Percentiles rank a stretch among this genome's conserved stretches.
Conservation (phyloP, 2,113 vertebrate genomes). For the Notothenia coriiceps region DNA sequence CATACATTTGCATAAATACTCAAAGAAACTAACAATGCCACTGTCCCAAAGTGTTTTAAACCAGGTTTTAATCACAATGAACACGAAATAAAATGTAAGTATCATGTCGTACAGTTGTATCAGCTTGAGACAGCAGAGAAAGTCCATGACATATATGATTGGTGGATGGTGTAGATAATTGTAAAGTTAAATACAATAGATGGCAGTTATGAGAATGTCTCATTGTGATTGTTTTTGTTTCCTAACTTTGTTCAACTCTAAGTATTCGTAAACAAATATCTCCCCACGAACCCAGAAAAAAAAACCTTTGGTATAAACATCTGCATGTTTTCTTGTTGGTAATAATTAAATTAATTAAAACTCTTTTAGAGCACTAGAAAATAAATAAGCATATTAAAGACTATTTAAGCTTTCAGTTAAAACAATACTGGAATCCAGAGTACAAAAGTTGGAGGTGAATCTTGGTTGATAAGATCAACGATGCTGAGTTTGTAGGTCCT, state of each 20-base stretch:
- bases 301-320: slow-evolving; percentile 40
- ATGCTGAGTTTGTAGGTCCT: slow-evolving; percentile 54
- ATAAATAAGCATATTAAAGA: slow-evolving; percentile 64
- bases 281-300: neutral
- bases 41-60: slow-evolving; percentile 37
- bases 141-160: slow-evolving; percentile 26
- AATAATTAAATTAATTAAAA: slow-evolving; percentile 53
- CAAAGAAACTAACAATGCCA: slow-evolving; percentile 53
- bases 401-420: slow-evolving; percentile 70
- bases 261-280: slow-evolving; percentile 55
- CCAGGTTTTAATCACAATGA: slow-evolving; percentile 52
- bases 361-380: slow-evolving; percentile 60
- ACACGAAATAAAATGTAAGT: slow-evolving; percentile 42
- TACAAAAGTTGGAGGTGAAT: slow-evolving; percentile 72
- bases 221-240: slow-evolving; percentile 12
- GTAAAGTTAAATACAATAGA: slow-evolving; percentile 26
- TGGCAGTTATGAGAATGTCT: slow-evolving; percentile 42
- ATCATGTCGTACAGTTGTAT: slow-evolving; percentile 35
- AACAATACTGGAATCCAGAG: slow-evolving; percentile 60
- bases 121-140: slow-evolving; percentile 32
- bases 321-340: slow-evolving; percentile 29
- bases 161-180: slow-evolving; percentile 27
- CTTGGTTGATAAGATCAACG: slow-evolving; percentile 53
- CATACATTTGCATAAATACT: slow-evolving; percentile 58
- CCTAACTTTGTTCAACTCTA: slow-evolving; percentile 24